Evolutionary conservation across 2,888 invertebrate genomes (phyloP).

Genomic region (Hylaea fasciaria): DNA sequence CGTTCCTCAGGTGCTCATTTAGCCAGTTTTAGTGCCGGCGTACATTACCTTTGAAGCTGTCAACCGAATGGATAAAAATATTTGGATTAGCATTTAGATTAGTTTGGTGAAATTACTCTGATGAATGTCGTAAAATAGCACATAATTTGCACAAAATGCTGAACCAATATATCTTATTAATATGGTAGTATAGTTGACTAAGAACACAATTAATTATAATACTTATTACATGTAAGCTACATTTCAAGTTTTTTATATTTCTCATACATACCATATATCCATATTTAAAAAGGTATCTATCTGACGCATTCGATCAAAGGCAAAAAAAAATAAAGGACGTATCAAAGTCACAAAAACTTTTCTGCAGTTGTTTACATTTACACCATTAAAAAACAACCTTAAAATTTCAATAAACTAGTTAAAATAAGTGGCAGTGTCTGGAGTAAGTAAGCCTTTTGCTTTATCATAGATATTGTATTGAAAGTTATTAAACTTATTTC

Average conservation of each 20-base stretch:
- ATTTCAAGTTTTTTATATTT: no score
- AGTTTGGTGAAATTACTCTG: constrained; percentile 8
- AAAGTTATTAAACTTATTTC: constrained; percentile 9
- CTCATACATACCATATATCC: no score
- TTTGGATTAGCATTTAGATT: constrained; percentile 21
- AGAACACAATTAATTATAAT: background rate
- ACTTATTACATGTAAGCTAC: no score
- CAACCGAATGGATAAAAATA: constrained; percentile 27
- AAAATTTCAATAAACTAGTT: no score
- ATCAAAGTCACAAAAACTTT: no score
- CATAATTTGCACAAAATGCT: background rate
- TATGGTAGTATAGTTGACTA: background rate
- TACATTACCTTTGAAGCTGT: constrained; percentile 28
- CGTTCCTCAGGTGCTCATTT: constrained; percentile 32
- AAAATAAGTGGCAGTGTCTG: no score
- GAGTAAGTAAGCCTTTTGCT: no score
- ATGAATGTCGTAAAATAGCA: constrained; percentile 5
- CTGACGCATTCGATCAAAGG: no score
- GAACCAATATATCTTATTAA: background rate
- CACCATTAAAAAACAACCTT: no score
- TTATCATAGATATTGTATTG: background rate
- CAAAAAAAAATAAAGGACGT: no score
- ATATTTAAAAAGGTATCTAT: no score
- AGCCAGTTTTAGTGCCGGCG: constrained; percentile 24
- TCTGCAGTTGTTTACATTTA: no score